A percentile compares a stretch with the other conserved stretches of the same genome.
Conservation (phyloP, 1,140 invertebrate species). For the Mylabris phalerata region DNA sequence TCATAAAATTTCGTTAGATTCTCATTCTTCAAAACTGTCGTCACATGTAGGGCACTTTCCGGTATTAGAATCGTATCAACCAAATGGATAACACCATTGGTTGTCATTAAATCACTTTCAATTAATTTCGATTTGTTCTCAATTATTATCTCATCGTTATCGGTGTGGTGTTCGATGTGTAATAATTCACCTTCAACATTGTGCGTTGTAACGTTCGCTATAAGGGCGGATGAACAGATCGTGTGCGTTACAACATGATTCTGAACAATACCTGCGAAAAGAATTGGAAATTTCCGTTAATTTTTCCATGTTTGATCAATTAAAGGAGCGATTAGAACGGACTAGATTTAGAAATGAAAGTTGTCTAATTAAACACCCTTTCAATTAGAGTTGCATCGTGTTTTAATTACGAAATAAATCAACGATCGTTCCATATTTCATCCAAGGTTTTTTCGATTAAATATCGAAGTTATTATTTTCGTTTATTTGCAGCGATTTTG, state of each 20-base stretch:
- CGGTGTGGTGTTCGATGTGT: slow-evolving; percentile 45
- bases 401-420: slow-evolving; percentile 1
- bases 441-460: too few relatives aligned
- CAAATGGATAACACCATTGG: slow-evolving; percentile 64
- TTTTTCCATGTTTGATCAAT: too few relatives aligned
- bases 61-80: slow-evolving; percentile 60
- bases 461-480: too few relatives aligned
- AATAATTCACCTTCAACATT: slow-evolving; percentile 50
- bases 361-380: too few relatives aligned
- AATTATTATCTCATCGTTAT: slow-evolving; percentile 44
- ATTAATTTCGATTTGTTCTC: slow-evolving; percentile 44
- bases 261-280: slow-evolving; percentile 50
- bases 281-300: too few relatives aligned
- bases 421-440: too few relatives aligned
- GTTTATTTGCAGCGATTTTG: too few relatives aligned
- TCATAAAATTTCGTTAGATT: slow-evolving; percentile 47
- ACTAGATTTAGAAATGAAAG: too few relatives aligned
- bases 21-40: slow-evolving; percentile 42
- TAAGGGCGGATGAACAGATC: slow-evolving; percentile 56
- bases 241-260: slow-evolving; percentile 60
- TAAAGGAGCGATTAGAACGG: too few relatives aligned
- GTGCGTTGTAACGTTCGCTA: slow-evolving; percentile 48
- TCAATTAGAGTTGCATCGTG: too few relatives aligned
- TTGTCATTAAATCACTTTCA: slow-evolving; percentile 50
- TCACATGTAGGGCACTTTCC: slow-evolving; percentile 43